Conservation (phyloP, 2,797 vertebrate species). For the Pseudochaenichthys georgianus region DNA sequence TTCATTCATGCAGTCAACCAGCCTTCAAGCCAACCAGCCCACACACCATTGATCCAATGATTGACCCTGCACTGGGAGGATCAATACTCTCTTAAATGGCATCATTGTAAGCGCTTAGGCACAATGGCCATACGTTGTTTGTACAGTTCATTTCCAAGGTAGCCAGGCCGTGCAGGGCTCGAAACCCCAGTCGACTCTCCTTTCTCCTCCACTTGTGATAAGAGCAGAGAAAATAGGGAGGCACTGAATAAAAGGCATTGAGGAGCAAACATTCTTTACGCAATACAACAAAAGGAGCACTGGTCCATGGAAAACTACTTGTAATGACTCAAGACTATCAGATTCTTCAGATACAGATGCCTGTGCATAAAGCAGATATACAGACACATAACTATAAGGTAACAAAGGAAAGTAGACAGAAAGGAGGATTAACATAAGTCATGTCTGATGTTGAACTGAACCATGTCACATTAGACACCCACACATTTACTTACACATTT, state of each 20-base stretch:
- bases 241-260: conserved; percentile 36
- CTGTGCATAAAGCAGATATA: conserved; percentile 16
- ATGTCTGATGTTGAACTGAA: conserved; percentile 9
- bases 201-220: conserved; percentile 55
- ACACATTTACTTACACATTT: conserved; percentile 13
- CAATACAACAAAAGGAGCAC: conserved; percentile 43
- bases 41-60: conserved; percentile 79
- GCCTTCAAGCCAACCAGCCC: conserved; percentile 59
- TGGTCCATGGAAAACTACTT: conserved; percentile 35
- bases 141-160: conserved; percentile 79
- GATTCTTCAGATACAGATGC: conserved; percentile 30
- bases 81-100: conserved; percentile 85
- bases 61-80: conserved; percentile 78
- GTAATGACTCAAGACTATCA: conserved; percentile 43
- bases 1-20: conserved; percentile 72
- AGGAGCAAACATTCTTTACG: conserved; percentile 39
- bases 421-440: conserved; percentile 3
- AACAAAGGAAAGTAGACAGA: neutral
- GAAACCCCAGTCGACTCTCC: conserved; percentile 52
- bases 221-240: conserved; percentile 33
- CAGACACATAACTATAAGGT: conserved; percentile 9
- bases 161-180: conserved; percentile 54
- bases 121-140: conserved; percentile 78
- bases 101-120: conserved; percentile 80
- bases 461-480: neutral